Evolutionary conservation across 2,888 invertebrate genomes (phyloP).

Genomic region (Galerucella calmariensis): DNA sequence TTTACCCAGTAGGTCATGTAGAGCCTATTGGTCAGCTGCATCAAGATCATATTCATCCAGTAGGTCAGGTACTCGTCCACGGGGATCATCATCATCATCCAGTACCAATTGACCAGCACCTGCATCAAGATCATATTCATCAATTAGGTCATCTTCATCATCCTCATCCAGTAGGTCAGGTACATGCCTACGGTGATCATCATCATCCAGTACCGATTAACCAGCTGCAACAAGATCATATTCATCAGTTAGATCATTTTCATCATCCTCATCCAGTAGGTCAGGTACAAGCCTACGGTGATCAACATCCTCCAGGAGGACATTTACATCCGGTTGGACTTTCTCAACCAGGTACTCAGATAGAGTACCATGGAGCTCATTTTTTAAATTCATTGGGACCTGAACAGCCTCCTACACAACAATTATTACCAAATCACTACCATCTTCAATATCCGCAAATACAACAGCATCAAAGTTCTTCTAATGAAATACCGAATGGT

Average conservation of each 20-base stretch:
- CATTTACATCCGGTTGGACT: not conserved
- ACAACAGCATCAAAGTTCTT: constrained; percentile 27
- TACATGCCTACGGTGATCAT: constrained; percentile 6
- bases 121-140: constrained; percentile 16
- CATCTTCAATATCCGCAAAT: constrained; percentile 43
- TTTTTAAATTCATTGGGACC: constrained; percentile 43
- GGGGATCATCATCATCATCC: not conserved
- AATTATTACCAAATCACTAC: constrained; percentile 40
- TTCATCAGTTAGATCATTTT: not conserved
- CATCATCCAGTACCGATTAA: not conserved
- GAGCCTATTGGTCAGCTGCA: not conserved
- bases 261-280: not conserved
- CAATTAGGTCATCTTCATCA: not conserved
- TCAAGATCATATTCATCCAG: constrained; percentile 10
- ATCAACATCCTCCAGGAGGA: constrained; percentile 21
- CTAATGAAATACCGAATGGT: constrained; percentile 10
- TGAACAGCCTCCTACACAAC: constrained; percentile 37
- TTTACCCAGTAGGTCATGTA: constrained; percentile 10
- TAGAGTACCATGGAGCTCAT: constrained; percentile 49
- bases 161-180: constrained; percentile 7
- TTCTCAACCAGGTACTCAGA: constrained; percentile 22
- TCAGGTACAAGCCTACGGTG: not conserved
- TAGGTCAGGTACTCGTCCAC: constrained; percentile 13
- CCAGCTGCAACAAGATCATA: constrained; percentile 1
- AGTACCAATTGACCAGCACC: not conserved